A percentile compares a stretch with the other conserved stretches of the same genome.
phyloP scores from a whole-genome alignment of 2,797 vertebrate genomes.

The Streptopelia turtur region DNA sequence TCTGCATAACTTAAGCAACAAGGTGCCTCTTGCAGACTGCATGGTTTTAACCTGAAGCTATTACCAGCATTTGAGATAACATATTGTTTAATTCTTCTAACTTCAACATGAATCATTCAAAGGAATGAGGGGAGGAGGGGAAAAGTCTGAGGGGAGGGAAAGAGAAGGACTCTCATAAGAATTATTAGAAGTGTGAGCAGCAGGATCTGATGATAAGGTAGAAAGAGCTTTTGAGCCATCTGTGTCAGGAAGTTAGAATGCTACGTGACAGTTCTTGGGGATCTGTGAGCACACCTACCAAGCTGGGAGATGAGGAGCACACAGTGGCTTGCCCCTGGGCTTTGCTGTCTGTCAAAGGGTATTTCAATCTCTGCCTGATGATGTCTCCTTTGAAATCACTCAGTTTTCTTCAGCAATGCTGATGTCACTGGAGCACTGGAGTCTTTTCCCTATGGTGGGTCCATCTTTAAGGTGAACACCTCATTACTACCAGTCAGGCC shows the following conservation, averaged over 20 bases:
- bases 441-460: background rate
- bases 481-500: background rate
- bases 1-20: slow-evolving; percentile 67
- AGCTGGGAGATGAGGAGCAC: background rate
- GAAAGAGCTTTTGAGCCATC: background rate
- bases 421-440: background rate
- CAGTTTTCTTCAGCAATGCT: background rate
- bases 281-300: background rate
- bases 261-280: background rate
- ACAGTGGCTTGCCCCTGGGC: background rate
- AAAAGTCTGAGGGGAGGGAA: slow-evolving; percentile 5
- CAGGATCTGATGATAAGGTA: slow-evolving; percentile 45
- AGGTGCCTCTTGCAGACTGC: slow-evolving; percentile 53
- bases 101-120: slow-evolving; percentile 73
- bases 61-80: slow-evolving; percentile 62
- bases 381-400: background rate
- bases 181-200: slow-evolving; percentile 39
- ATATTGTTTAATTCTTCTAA: slow-evolving; percentile 73
- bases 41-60: slow-evolving; percentile 64
- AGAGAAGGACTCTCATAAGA: slow-evolving; percentile 19
- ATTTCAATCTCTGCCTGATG: background rate
- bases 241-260: background rate
- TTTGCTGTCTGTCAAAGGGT: background rate
- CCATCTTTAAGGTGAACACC: background rate
- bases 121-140: slow-evolving; percentile 20